A percentile compares a stretch with the other conserved stretches of the same genome.
phyloP scores from a whole-genome alignment of 2,113 vertebrate species.

The Rhabdomys dilectus region DNA sequence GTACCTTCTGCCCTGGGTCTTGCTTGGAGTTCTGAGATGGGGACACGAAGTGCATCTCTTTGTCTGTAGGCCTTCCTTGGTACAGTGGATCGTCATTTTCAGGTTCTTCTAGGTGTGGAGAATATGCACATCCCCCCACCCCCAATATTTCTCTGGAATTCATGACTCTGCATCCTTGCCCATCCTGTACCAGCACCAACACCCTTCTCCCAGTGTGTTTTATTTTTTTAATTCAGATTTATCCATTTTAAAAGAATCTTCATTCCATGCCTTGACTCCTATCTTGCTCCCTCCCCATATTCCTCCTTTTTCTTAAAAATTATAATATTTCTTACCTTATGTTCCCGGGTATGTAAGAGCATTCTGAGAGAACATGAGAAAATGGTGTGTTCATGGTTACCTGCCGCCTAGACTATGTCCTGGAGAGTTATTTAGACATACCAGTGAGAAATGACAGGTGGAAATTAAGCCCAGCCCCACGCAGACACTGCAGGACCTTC shows the following conservation, averaged over 20 bases:
- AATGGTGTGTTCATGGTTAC: accelerated
- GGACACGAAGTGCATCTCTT: accelerated
- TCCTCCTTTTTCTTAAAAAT: background rate
- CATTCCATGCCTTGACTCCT: too few species aligned
- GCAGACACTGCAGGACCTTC: background rate
- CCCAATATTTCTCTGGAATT: accelerated
- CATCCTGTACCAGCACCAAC: accelerated
- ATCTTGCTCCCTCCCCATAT: background rate
- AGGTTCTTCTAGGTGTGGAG: background rate
- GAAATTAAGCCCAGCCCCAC: accelerated
- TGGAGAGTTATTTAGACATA: background rate
- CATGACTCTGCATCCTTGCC: accelerated
- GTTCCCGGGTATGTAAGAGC: background rate
- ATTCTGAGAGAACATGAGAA: background rate
- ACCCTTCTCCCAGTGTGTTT: background rate
- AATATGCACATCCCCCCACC: background rate
- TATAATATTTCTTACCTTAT: too few species aligned
- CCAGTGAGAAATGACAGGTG: accelerated
- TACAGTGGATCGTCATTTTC: accelerated
- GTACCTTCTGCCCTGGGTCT: background rate
- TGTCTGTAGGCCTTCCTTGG: background rate
- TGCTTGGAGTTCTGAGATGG: background rate
- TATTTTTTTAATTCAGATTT: background rate
- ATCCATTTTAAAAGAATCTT: background rate
- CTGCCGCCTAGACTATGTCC: background rate